Base-by-base conservation (phyloP, 2,797 vertebrate genomes). In the Peromyscus melanophrys region DNA sequence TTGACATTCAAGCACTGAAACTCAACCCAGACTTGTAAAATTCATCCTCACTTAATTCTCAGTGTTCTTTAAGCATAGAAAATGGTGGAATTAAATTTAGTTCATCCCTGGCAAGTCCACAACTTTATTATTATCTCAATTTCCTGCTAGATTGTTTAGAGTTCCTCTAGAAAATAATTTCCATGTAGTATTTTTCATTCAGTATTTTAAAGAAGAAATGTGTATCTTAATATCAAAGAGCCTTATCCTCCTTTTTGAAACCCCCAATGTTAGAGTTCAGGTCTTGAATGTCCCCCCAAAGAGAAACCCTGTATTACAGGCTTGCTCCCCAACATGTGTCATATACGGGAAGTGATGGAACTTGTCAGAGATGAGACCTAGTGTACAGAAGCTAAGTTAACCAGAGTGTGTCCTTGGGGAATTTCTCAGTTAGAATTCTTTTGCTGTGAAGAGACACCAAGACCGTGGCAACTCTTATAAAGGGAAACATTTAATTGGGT, bases 41-140 rank as follows among this genome's bases (percentile, higher is more conserved):
- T 16, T 63, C 9, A 85, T n/a, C 78, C 84, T 94, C 73, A 17
- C 55, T 97, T n/a, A 92, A 40, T 75, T 96, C 88, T 95, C 71
- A 11, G 27, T 96, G 29, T 25, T 95, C n/a, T 86, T 98, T 94
- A 27, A 95, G 59, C 61, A 27, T 65, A 65, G 78, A 82, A 97
- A 96, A 81, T 78, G 4, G 40, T 96, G 87, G 16, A 81, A 94
- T 78, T 67, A 12, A 71, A 46, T 93, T 94, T 88, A 88, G 4
- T 34, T 34, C 6, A 69, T 34, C 6, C 17, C 75, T 5, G 71
- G 40, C 52, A 92, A n/a, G 27, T 57, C 31, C 49, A 71, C 71
- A 81, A 52, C 89, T 95, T 46, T 81, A 61, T 92, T 81, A 65
- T 40, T 83, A n/a, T 77, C 78, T 89, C 61, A 84, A 83, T 95